These are phyloP conservation scores for Butorides virescens DNA, from an alignment of 2,113 vertebrate species.

Conservation along the genomic window DNA sequence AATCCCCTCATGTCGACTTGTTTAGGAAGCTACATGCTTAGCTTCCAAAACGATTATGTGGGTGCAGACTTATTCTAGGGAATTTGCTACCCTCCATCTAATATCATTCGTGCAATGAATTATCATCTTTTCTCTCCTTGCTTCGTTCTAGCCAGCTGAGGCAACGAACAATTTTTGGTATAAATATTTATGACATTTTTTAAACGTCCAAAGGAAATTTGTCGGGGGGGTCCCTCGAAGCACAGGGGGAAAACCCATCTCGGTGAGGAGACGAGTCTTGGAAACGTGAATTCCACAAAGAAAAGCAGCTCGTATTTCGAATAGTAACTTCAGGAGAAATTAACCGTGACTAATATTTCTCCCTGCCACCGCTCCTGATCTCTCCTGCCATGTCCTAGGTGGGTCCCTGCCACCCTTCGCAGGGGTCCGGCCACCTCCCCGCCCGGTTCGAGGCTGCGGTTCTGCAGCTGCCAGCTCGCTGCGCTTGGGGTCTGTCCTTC, in stretches of 20 bases:
- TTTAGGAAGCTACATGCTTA: neutral
- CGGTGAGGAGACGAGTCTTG: neutral
- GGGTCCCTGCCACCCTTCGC: neutral
- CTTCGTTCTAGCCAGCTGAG: neutral
- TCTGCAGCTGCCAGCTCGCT: neutral
- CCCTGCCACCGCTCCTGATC: neutral
- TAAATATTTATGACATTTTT: neutral
- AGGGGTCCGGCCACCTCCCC: neutral
- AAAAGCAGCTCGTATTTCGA: neutral
- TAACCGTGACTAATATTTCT: neutral
- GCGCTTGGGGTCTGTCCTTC: neutral
- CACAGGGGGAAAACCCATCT: neutral
- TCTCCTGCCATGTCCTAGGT: neutral
- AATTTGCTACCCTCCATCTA: neutral
- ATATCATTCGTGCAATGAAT: neutral
- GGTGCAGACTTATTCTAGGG: neutral
- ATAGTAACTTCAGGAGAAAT: neutral
- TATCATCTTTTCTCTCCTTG: neutral
- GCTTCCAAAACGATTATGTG: neutral
- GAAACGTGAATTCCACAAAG: neutral
- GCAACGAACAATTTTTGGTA: constrained; percentile 13
- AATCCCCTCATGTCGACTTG: neutral
- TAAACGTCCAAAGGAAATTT: neutral
- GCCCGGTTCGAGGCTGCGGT: neutral
- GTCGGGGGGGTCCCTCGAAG: neutral